A percentile compares a stretch with the other conserved stretches of the same genome.
Conservation (phyloP, 2,797 vertebrate species). For the Crypturellus tataupa region DNA sequence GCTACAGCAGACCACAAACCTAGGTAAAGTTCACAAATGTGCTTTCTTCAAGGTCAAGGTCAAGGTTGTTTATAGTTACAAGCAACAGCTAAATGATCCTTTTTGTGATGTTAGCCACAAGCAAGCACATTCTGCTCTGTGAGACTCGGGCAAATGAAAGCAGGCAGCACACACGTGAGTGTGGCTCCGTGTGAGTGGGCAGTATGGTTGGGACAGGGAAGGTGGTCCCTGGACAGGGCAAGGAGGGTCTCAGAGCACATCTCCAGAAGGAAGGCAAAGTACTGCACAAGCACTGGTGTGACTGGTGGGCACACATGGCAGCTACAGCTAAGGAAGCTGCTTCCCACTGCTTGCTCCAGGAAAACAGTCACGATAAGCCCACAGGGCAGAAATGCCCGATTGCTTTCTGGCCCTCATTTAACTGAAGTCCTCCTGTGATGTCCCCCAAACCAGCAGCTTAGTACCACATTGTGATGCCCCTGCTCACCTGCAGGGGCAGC, state of each 20-base stretch:
- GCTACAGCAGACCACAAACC: not conserved
- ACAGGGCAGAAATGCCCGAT: too few species aligned
- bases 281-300: not conserved
- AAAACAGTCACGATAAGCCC: not conserved
- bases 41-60: not conserved
- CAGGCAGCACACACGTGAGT: not conserved
- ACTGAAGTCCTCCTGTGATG: not conserved
- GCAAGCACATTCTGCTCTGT: rapidly evolving
- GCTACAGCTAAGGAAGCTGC: not conserved
- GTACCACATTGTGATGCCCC: not conserved
- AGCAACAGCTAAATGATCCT: not conserved
- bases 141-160: not conserved
- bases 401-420: not conserved
- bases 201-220: not conserved
- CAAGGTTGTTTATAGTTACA: too few species aligned
- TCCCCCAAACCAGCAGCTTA: not conserved
- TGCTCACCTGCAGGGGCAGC: not conserved
- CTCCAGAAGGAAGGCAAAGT: not conserved
- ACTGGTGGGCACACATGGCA: not conserved
- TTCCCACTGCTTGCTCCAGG: not conserved
- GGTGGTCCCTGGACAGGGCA: not conserved
- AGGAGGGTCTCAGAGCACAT: not conserved
- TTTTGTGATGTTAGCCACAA: not conserved
- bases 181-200: not conserved
- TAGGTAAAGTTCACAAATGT: not conserved